Evolutionary conservation across 2,113 vertebrate genomes (phyloP).

Genomic region (Hystrix brachyura): DNA sequence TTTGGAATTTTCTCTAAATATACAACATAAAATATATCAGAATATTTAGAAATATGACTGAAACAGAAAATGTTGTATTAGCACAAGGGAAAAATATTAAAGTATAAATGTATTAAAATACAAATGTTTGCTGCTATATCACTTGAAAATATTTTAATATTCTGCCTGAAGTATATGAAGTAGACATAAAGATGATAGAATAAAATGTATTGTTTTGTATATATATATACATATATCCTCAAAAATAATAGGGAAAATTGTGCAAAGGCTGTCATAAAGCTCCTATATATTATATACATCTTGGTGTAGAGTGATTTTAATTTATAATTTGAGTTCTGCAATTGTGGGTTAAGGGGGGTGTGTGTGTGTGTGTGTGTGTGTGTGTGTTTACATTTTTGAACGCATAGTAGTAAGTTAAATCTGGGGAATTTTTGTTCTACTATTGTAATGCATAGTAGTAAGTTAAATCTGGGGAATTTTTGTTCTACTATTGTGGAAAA

Average conservation of each 20-base stretch:
- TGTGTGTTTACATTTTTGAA: neutral
- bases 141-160: neutral
- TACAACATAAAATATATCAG: neutral
- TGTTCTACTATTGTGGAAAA: neutral
- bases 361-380: no score
- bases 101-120: neutral
- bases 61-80: neutral
- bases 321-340: neutral
- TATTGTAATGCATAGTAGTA: neutral
- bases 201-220: neutral
- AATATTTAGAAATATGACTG: neutral
- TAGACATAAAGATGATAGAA: neutral
- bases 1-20: neutral
- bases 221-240: neutral
- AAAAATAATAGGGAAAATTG: no score
- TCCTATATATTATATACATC: neutral
- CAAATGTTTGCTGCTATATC: neutral
- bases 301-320: neutral
- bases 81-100: neutral
- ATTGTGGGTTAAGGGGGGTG: neutral
- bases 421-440: neutral
- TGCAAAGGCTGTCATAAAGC: neutral
- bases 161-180: neutral
- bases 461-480: neutral
- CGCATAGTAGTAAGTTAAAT: neutral